Conservation (phyloP, 35 echinoderm and acorn worm species). For the Apostichopus californicus region DNA sequence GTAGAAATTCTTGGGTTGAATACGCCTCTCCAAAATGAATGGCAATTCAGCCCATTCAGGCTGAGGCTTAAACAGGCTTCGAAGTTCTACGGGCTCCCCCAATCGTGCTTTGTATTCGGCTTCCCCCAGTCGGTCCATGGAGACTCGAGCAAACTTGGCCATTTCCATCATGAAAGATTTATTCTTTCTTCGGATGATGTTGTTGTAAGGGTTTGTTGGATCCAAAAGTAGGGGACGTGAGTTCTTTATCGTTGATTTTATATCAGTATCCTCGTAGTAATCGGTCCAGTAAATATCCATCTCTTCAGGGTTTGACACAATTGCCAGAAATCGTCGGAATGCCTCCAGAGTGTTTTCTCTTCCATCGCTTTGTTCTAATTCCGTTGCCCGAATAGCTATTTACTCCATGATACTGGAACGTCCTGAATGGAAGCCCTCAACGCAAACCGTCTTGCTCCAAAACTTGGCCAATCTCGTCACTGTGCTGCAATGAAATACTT, state of each 20-base stretch:
- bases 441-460: conserved; percentile 50
- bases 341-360: conserved; percentile 10
- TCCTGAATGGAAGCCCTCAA: conserved; percentile 17
- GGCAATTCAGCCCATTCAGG: neutral
- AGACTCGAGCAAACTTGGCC: conserved; percentile 4
- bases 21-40: neutral
- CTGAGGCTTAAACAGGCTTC: neutral
- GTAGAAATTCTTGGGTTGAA: neutral
- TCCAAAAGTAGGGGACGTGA: conserved; percentile 34
- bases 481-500: neutral
- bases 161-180: neutral
- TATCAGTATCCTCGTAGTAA: neutral
- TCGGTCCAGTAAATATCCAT: conserved; percentile 20
- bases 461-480: conserved; percentile 33
- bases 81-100: neutral
- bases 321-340: conserved; percentile 9
- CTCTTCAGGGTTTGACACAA: neutral
- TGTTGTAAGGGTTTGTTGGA: conserved; percentile 57
- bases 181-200: conserved; percentile 5
- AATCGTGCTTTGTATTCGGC: neutral
- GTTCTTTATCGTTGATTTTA: neutral
- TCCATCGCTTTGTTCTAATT: conserved; percentile 11
- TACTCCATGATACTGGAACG: conserved; percentile 50
- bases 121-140: neutral
- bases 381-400: conserved; percentile 22